Conservation (phyloP, 2,113 vertebrate species). For the Gulo gulo region DNA sequence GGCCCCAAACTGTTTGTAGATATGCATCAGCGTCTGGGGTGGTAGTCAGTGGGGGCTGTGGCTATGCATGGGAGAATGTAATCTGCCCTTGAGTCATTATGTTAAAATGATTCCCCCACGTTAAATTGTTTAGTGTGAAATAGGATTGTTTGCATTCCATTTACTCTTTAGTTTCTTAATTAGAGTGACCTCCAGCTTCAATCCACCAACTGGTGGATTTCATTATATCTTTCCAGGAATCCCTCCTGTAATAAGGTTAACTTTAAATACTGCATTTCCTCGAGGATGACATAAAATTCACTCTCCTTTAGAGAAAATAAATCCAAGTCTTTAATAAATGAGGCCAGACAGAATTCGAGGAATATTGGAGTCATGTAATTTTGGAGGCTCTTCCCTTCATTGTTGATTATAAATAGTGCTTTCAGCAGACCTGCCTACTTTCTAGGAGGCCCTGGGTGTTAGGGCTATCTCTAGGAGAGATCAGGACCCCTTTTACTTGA, state of each 20-base stretch:
- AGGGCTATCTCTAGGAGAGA: not conserved
- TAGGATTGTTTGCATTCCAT: constrained; percentile 69
- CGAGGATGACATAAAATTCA: constrained; percentile 65
- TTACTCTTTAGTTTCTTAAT: constrained; percentile 68
- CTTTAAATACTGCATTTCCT: constrained; percentile 66
- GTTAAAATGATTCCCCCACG: constrained; percentile 32
- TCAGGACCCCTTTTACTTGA: not conserved
- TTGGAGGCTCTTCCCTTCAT: not conserved
- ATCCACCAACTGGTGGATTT: constrained; percentile 50
- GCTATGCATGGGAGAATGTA: not conserved
- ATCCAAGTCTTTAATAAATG: constrained; percentile 50
- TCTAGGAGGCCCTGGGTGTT: not conserved
- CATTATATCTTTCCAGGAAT: constrained; percentile 65
- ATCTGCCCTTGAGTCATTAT: constrained; percentile 60
- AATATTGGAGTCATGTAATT: constrained; percentile 37
- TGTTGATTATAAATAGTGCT: not conserved
- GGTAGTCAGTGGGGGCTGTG: constrained; percentile 1
- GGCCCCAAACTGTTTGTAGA: constrained; percentile 55
- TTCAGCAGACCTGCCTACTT: not conserved
- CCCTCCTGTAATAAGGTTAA: constrained; percentile 66
- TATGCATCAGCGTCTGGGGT: not conserved
- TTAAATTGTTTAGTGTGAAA: constrained; percentile 67
- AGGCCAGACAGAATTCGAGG: constrained; percentile 53
- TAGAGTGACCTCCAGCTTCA: constrained; percentile 71
- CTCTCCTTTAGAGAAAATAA: constrained; percentile 69